A percentile compares a stretch with the other conserved stretches of the same genome.
Evolutionary conservation across 2,888 invertebrate species (phyloP).

Genomic region (Athrips mouffetella): DNA sequence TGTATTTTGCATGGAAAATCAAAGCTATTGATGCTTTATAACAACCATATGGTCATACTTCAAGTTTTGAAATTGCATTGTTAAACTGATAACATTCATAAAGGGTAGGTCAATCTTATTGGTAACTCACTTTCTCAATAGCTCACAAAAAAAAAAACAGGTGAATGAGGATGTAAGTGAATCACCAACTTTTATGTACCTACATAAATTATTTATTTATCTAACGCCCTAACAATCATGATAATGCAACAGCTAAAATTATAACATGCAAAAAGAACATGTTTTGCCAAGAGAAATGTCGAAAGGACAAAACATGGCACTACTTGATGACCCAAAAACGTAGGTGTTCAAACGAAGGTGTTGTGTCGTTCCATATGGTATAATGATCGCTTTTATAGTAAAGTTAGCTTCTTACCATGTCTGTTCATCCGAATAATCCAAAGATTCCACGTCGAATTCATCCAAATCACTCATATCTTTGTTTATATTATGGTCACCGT

Average conservation of each 20-base stretch:
- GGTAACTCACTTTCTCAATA: no score
- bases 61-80: conserved; percentile 6
- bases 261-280: conserved; percentile 1
- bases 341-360: conserved; percentile 3
- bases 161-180: no score
- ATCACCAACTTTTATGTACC: neutral
- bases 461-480: conserved; percentile 76
- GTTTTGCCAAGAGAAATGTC: conserved; percentile 34
- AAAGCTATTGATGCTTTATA: no score
- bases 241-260: neutral
- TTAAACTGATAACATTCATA: no score
- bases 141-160: no score
- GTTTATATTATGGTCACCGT: conserved; percentile 75
- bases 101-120: no score
- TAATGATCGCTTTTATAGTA: neutral
- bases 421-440: conserved; percentile 78
- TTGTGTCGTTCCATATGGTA: neutral
- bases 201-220: neutral
- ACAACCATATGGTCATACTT: no score
- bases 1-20: no score
- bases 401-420: conserved; percentile 70
- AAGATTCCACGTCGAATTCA: conserved; percentile 77
- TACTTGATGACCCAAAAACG: conserved; percentile 27
- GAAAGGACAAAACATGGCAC: conserved; percentile 30
- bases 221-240: neutral